Base-by-base conservation (phyloP, 2,113 vertebrate genomes). In the Leptobrachium leishanense region DNA sequence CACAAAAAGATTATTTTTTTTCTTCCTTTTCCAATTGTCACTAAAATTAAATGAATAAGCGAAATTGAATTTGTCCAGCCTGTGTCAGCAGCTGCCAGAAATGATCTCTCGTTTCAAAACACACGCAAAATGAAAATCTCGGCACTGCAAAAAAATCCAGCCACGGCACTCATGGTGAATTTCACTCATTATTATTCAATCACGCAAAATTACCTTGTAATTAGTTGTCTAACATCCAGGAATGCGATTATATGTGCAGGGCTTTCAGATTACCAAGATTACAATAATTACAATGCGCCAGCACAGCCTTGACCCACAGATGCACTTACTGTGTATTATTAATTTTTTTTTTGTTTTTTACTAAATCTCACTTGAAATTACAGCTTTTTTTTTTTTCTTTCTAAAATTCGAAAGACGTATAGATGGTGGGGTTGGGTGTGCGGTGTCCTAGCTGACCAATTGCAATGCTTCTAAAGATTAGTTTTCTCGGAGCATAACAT, bases 161-260 rank as follows among this genome's bases (percentile, higher is more conserved):
- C 2, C 46, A 50, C 20, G 20, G 44, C 46, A 59, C 71, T 67
- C 71, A 74, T 31, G 71, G 71, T 74, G 68, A 80, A 80, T 80
- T 80, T 74, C 77, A 80, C 71, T 80, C 77, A 74, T 80, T 80
- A 80, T 50, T 80, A 80, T 80, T 80, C 77, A 74, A 80, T 80
- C 77, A 46, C 77, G 74, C 64, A 68, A 80, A 80, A 74, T 74
- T 80, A 73, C 41, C 62, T 74, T 59, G 77, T 67, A 80, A 80
- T 80, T 80, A 80, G 77, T 74, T 74, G 77, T 71, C 64, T 80
- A 80, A 80, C 74, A 80, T 80, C 71, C 77, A 74, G 77, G 71
- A 80, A 80, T 62, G 68, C 59, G 77, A 68, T 74, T 74, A 80
- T 80, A 31, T 74, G 77, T 74, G 59, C 64, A 54, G 8, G 53